These are phyloP conservation scores for Aporrectodea caliginosa DNA, from an alignment of 1,140 invertebrate genomes.

Conservation along the genomic window DNA sequence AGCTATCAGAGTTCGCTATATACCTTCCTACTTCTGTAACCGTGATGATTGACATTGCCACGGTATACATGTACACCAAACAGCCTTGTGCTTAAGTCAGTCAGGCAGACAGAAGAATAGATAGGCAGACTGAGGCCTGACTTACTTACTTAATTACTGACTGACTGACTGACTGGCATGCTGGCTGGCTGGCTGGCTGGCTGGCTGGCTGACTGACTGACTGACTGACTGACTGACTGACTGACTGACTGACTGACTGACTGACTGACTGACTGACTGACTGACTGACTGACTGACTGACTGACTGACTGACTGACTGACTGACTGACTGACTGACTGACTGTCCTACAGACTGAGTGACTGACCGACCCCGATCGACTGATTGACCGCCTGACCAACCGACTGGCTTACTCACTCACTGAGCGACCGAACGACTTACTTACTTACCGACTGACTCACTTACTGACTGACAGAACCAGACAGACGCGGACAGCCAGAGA, in stretches of 20 bases:
- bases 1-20: no score
- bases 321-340: conserved; percentile 26
- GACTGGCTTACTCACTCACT: conserved; percentile 16
- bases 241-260: conserved; percentile 20
- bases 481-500: no score
- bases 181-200: no score
- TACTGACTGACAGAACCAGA: neutral
- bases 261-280: conserved; percentile 21
- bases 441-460: neutral
- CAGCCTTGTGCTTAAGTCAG: no score
- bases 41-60: no score
- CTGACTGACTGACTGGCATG: conserved; percentile 17
- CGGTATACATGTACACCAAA: no score
- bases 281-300: conserved; percentile 18
- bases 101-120: no score
- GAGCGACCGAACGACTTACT: neutral
- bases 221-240: conserved; percentile 17
- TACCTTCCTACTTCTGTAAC: no score
- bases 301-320: conserved; percentile 14
- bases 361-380: no score
- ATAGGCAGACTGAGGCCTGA: no score
- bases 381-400: neutral
- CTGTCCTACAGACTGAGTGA: no score
- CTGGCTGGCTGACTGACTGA: no score
- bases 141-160: neutral